Evolutionary conservation across 1,140 invertebrate species (phyloP).

Genomic region (Drosophila arizonae): DNA sequence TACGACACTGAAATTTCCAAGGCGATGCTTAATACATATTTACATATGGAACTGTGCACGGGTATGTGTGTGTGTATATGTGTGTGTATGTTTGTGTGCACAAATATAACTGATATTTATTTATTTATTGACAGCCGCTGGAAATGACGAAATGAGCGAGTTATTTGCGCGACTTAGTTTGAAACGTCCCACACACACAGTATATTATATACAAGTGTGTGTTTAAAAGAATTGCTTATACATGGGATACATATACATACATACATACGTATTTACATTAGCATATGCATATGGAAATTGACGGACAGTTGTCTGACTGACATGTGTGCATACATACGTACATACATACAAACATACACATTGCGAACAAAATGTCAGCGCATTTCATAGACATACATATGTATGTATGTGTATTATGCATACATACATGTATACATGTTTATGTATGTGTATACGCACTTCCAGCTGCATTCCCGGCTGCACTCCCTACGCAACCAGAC

Average conservation of each 20-base stretch:
- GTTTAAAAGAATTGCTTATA: conserved; percentile 18
- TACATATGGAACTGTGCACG: conserved; percentile 15
- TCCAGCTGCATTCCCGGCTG: not conserved
- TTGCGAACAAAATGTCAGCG: conserved; percentile 17
- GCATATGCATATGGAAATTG: conserved; percentile 16
- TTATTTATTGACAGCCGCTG: conserved; percentile 67
- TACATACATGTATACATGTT: too few relatives aligned
- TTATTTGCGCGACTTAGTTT: conserved; percentile 72
- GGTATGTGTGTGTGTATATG: conserved; percentile 30
- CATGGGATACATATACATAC: not conserved
- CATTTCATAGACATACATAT: not conserved
- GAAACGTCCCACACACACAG: conserved; percentile 36
- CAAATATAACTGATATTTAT: conserved; percentile 64
- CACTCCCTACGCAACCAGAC: not conserved
- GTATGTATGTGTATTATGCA: not conserved
- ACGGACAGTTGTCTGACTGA: conserved; percentile 9
- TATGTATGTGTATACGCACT: not conserved
- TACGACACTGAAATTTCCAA: conserved; percentile 51
- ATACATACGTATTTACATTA: not conserved
- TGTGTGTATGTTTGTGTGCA: conserved; percentile 42
- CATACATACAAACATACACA: too few relatives aligned
- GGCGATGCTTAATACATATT: conserved; percentile 45
- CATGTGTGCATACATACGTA: conserved; percentile 11
- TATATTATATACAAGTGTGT: conserved; percentile 9
- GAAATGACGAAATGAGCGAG: conserved; percentile 75